These are phyloP conservation scores for Pangasius sanitwongsei DNA, from an alignment of 2,797 vertebrate genomes.

Conservation along the genomic window DNA sequence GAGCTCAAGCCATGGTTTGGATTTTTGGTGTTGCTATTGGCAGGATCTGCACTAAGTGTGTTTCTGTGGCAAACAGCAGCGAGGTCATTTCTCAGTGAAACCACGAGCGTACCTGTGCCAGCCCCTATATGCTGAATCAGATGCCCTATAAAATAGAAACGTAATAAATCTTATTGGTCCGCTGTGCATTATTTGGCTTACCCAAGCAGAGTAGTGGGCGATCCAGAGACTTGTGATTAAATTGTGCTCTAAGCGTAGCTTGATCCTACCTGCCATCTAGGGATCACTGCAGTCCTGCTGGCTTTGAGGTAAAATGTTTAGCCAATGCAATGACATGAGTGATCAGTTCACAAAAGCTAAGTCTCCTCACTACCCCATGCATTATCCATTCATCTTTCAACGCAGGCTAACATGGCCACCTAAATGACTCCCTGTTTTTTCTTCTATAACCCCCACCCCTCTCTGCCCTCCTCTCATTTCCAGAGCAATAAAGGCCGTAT, in stretches of 20 bases:
- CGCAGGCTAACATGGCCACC: conserved; percentile 59
- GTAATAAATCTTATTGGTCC: background rate
- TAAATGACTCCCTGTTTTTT: conserved; percentile 51
- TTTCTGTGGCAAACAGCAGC: background rate
- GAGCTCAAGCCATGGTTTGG: background rate
- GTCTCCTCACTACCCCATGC: conserved; percentile 58
- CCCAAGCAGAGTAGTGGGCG: background rate
- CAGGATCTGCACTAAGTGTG: background rate
- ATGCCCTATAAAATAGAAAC: background rate
- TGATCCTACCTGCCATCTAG: background rate
- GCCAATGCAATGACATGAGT: conserved; percentile 56
- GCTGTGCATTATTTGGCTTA: background rate
- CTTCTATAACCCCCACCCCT: conserved; percentile 1
- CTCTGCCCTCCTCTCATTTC: conserved; percentile 59
- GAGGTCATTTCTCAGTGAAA: background rate
- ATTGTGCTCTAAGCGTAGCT: background rate
- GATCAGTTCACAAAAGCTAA: conserved; percentile 55
- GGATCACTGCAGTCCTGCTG: conserved; percentile 7
- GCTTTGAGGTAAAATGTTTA: conserved; percentile 42
- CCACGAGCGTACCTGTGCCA: background rate
- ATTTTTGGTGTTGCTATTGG: background rate
- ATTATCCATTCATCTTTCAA: conserved; percentile 71
- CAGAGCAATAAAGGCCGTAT: conserved; percentile 70
- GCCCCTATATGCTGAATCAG: background rate
- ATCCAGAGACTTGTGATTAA: background rate